Evolutionary conservation across 2,113 vertebrate genomes (phyloP).

Genomic region (Nothobranchius furzeri): DNA sequence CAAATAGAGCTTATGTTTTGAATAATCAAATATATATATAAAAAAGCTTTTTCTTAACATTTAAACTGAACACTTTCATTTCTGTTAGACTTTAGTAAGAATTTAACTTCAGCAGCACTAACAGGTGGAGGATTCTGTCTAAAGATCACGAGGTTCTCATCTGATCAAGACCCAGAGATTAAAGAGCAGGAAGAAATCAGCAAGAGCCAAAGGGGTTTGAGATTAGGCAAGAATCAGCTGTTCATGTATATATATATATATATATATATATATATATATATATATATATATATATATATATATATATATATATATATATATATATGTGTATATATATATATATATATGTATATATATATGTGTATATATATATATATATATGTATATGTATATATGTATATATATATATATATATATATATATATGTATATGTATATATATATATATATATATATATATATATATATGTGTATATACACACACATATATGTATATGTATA

Average conservation of each 20-base stretch:
- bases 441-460: too few relatives aligned
- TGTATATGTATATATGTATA: too few relatives aligned
- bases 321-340: too few relatives aligned
- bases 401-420: too few relatives aligned
- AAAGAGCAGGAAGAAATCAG: conserved; percentile 12
- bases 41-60: too few relatives aligned
- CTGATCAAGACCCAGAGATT: background rate
- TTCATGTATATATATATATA: background rate
- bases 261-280: too few relatives aligned
- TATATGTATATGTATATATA: conserved; percentile 1
- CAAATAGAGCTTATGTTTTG: too few relatives aligned
- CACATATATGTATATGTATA: too few relatives aligned
- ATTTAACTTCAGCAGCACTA: background rate
- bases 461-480: too few relatives aligned
- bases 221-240: conserved; percentile 23
- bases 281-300: too few relatives aligned
- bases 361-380: background rate
- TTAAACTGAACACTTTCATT: background rate
- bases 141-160: conserved; percentile 11
- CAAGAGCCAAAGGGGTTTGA: conserved; percentile 11
- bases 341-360: too few relatives aligned
- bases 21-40: too few relatives aligned
- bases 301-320: background rate
- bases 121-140: background rate
- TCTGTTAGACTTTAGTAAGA: background rate